Base-by-base conservation (phyloP, 2,113 vertebrate genomes). In the Caretta caretta region DNA sequence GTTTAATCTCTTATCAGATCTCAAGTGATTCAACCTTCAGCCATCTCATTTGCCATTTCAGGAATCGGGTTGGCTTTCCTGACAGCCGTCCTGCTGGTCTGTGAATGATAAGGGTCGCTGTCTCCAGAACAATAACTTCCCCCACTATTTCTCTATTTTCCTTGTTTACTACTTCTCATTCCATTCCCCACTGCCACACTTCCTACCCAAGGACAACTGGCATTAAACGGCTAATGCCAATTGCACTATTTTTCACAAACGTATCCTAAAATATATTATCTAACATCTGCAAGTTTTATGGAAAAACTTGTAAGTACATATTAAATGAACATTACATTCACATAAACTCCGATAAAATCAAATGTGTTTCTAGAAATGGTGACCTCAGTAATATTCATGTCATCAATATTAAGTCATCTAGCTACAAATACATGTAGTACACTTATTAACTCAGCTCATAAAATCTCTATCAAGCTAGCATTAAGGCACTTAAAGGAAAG, bases 361-460 rank as follows among this genome's bases (percentile, higher is more conserved):
- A 86, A 86, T 87, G 48, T 31, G 95, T 92, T 95, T 96, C 92
- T 3, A 85, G 3, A 96, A 92, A 79, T 86, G 96, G 93, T 94
- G 97, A 93, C 89, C 91, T 97, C 96, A 90, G 42, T 92, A 81
- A 82, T 46, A 82, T 10, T 83, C 83, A 88, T 20, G 1, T 96
- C 97, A 98, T 90, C 80, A 89, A 46, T 75, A 97, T 97, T 90
- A 97, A 97, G 91, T 69, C 92, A 94, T 80, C 76, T 88, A 97
- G 90, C 75, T 76, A 95, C 48, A 96, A 92, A 97, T 7, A 22
- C 88, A 95, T 22, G 78, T 69, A 96, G 22, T 95, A 91, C 92
- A 97, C 79, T 87, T 92, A 94, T 90, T 95, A 98, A 96, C 56
- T 92, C 92, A 91, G 38, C 79, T 95, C 87, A 96, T 87, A 95